phyloP scores from a whole-genome alignment of 1,140 invertebrate species.

The Apis dorsata region DNA sequence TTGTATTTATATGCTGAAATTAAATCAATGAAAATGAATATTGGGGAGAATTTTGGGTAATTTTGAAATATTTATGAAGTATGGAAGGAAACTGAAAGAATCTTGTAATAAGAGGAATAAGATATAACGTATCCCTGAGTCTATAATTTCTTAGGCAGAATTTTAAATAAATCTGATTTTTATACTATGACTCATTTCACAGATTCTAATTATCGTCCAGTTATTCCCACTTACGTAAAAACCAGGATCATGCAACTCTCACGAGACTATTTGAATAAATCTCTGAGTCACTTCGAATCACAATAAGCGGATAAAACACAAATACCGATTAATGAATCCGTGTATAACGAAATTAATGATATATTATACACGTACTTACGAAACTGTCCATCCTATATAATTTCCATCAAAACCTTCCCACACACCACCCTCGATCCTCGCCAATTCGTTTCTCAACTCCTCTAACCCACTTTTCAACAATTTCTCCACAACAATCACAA shows the following conservation, averaged over 20 bases:
- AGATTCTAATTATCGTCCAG: background rate
- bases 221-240: constrained; percentile 5
- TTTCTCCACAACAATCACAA: no score
- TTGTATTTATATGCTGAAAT: no score
- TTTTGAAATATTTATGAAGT: no score
- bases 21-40: no score
- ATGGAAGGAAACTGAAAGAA: background rate
- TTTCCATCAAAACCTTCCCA: background rate
- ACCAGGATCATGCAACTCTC: background rate
- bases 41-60: no score
- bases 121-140: background rate
- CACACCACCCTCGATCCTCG: background rate
- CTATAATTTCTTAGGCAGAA: background rate
- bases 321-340: background rate
- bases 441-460: background rate
- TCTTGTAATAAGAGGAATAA: background rate
- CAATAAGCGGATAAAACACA: background rate
- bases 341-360: background rate
- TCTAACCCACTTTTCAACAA: background rate
- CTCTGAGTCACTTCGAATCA: background rate
- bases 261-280: background rate
- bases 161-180: background rate
- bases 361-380: background rate
- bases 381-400: background rate
- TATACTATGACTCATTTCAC: no score